phyloP scores from a whole-genome alignment of 2,113 vertebrate genomes.

The Sceloporus undulatus region DNA sequence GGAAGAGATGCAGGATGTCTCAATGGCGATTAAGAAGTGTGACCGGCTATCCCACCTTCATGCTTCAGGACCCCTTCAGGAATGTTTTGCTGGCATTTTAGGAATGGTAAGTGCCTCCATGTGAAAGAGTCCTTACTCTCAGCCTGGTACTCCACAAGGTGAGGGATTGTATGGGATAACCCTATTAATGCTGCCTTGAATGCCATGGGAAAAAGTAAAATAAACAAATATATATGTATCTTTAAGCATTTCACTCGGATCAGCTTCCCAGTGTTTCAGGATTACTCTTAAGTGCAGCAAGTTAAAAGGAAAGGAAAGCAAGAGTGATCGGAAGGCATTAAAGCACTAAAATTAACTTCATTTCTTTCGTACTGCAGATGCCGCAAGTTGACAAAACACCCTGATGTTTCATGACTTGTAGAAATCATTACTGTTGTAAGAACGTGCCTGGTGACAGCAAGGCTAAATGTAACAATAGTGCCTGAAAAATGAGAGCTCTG shows the following conservation, averaged over 20 bases:
- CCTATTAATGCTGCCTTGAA: background rate
- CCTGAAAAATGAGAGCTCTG: slow-evolving; percentile 68
- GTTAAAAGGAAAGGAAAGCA: slow-evolving; percentile 63
- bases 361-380: slow-evolving; percentile 58
- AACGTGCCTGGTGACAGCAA: slow-evolving; percentile 54
- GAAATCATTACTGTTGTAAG: slow-evolving; percentile 59
- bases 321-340: slow-evolving; percentile 62
- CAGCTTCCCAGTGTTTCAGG: slow-evolving; percentile 58
- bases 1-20: too few species aligned
- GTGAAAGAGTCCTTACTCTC: background rate
- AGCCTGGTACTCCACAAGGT: background rate
- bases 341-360: slow-evolving; percentile 64
- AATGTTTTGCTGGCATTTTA: too few species aligned
- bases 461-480: slow-evolving; percentile 58
- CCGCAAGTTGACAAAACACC: slow-evolving; percentile 51
- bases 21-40: too few species aligned
- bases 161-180: background rate
- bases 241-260: slow-evolving; percentile 48
- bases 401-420: slow-evolving; percentile 45
- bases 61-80: too few species aligned
- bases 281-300: slow-evolving; percentile 54
- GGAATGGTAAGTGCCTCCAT: too few species aligned
- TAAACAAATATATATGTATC: background rate
- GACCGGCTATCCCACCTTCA: too few species aligned
- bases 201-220: background rate